Evolutionary conservation across 2,113 vertebrate genomes (phyloP).

Genomic region (Epinephelus moara): DNA sequence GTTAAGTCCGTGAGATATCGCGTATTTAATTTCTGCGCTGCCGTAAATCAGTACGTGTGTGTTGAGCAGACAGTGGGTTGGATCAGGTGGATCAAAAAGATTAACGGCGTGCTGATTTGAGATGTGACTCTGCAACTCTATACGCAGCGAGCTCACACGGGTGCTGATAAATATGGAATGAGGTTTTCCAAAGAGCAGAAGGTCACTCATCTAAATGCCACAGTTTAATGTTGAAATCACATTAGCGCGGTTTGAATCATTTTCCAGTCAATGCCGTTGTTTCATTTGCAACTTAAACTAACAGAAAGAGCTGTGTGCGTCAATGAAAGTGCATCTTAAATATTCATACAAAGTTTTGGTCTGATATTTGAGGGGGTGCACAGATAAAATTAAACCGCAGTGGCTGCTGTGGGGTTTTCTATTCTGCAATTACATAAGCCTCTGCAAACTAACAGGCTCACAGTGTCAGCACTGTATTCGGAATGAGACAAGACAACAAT

Average conservation of each 20-base stretch:
- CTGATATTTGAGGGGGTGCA: slow-evolving; percentile 5
- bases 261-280: background rate
- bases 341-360: slow-evolving; percentile 19
- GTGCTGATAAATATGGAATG: slow-evolving; percentile 35
- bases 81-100: slow-evolving; percentile 64
- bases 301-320: background rate
- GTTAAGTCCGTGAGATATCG: slow-evolving; percentile 44
- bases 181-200: slow-evolving; percentile 27
- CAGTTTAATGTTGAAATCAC: background rate
- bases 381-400: slow-evolving; percentile 26
- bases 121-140: slow-evolving; percentile 45
- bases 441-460: slow-evolving; percentile 50
- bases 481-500: slow-evolving; percentile 16
- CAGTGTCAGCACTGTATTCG: slow-evolving; percentile 8
- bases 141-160: slow-evolving; percentile 8
- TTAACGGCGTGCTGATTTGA: slow-evolving; percentile 46
- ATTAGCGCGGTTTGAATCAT: slow-evolving; percentile 13
- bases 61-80: slow-evolving; percentile 36
- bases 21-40: slow-evolving; percentile 35
- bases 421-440: slow-evolving; percentile 35
- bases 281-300: slow-evolving; percentile 9
- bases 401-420: slow-evolving; percentile 7
- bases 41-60: slow-evolving; percentile 66
- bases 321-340: slow-evolving; percentile 14
- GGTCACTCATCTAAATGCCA: slow-evolving; percentile 19